Conservation (phyloP, 1,140 invertebrate genomes). For the Fopius arisanus region DNA sequence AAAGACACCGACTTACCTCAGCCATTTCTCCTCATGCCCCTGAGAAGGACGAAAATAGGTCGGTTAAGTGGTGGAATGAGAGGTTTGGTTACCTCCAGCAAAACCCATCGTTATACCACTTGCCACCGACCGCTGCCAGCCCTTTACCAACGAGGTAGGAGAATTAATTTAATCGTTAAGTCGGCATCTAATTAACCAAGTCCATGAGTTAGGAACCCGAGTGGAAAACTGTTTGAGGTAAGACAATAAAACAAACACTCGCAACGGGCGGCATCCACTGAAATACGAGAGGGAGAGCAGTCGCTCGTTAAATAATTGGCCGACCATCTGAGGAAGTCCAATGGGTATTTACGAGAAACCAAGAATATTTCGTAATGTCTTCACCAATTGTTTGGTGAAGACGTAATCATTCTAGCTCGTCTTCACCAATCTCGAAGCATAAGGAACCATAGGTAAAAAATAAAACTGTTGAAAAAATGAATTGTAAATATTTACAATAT, state of each 20-base stretch:
- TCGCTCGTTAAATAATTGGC: constrained; percentile 25
- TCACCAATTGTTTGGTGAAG: not conserved
- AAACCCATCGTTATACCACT: constrained; percentile 7
- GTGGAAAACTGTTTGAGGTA: constrained; percentile 7
- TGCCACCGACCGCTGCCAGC: not conserved
- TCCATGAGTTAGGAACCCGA: not conserved
- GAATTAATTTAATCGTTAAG: constrained; percentile 37
- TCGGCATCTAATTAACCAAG: constrained; percentile 35
- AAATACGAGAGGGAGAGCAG: not conserved
- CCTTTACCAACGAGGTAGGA: not conserved
- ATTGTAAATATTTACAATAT: too few relatives aligned
- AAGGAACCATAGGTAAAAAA: too few relatives aligned
- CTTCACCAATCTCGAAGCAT: too few relatives aligned
- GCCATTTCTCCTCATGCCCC: not conserved
- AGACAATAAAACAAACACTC: constrained; percentile 31
- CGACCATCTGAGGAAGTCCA: constrained; percentile 31
- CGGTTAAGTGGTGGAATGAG: not conserved
- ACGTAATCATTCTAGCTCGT: too few relatives aligned
- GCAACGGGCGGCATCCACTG: not conserved
- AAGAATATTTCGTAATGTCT: constrained; percentile 12
- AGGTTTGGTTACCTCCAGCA: constrained; percentile 4
- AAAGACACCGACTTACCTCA: too few relatives aligned
- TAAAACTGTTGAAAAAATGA: too few relatives aligned
- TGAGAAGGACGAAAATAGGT: not conserved
- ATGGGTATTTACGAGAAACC: constrained; percentile 26